Evolutionary conservation across 2,888 invertebrate species (phyloP).

Genomic region (Troglohyphantes excavatus): DNA sequence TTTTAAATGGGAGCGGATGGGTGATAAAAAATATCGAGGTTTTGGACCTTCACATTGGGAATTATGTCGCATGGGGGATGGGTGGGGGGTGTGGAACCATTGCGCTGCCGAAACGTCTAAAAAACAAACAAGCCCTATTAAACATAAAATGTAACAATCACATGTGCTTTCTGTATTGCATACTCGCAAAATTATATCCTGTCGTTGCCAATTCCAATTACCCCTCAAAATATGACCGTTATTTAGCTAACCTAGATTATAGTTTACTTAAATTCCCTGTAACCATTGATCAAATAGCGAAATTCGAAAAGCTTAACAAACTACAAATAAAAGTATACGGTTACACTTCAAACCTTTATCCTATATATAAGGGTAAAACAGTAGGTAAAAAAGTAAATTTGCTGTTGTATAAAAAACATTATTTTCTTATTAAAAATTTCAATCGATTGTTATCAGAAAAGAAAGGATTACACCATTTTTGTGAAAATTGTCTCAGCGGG

Average conservation of each 20-base stretch:
- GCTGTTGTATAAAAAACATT: slow-evolving; percentile 6
- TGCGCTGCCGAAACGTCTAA: neutral
- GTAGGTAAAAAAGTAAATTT: slow-evolving; percentile 3
- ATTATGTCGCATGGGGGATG: neutral
- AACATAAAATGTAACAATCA: neutral
- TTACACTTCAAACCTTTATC: neutral
- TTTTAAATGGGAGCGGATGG: neutral
- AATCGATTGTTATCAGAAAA: neutral
- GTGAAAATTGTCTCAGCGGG: neutral
- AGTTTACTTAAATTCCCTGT: neutral
- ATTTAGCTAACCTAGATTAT: neutral
- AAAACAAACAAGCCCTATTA: neutral
- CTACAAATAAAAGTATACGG: slow-evolving; percentile 7
- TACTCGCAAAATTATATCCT: neutral
- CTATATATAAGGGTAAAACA: neutral
- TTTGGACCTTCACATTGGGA: neutral
- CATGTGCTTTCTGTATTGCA: neutral
- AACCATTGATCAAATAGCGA: neutral
- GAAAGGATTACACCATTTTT: neutral
- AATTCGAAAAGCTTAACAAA: neutral
- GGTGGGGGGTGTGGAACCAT: neutral
- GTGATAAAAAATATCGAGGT: neutral
- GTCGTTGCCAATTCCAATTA: neutral
- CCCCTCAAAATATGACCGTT: neutral
- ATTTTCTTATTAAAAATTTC: slow-evolving; percentile 24